Conservation (phyloP, 2,888 invertebrate genomes). For the Eueremaeus valkanovi region DNA sequence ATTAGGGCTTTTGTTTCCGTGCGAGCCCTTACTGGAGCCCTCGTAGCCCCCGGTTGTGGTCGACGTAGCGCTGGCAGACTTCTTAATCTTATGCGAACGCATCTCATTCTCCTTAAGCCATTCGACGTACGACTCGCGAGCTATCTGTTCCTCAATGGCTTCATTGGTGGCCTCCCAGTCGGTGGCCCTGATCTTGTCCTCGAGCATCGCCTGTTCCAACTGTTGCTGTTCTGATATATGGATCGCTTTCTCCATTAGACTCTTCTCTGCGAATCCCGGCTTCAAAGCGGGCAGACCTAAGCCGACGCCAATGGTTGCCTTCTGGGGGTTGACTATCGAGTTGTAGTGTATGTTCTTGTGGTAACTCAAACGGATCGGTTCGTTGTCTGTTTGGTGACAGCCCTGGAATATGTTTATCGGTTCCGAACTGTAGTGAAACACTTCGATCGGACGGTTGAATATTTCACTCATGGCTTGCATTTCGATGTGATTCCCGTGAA, state of each 20-base stretch:
- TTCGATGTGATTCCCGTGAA: slow-evolving; percentile 85
- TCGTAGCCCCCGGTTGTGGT: not conserved
- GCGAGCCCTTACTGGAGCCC: not conserved
- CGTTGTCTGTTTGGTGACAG: slow-evolving; percentile 65
- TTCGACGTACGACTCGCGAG: slow-evolving; percentile 76
- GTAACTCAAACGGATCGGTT: slow-evolving; percentile 77
- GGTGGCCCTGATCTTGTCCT: slow-evolving; percentile 80
- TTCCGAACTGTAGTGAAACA: slow-evolving; percentile 73
- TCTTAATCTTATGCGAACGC: slow-evolving; percentile 46
- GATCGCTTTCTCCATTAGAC: slow-evolving; percentile 68
- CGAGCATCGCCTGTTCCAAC: slow-evolving; percentile 81
- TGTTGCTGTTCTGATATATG: slow-evolving; percentile 72
- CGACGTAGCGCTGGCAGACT: slow-evolving; percentile 12
- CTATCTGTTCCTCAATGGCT: slow-evolving; percentile 78
- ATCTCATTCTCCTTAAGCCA: slow-evolving; percentile 67
- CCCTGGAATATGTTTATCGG: slow-evolving; percentile 83
- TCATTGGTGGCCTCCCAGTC: slow-evolving; percentile 90
- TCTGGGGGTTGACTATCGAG: slow-evolving; percentile 78
- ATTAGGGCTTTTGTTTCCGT: slow-evolving; percentile 27
- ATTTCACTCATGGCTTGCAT: slow-evolving; percentile 86
- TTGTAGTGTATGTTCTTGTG: slow-evolving; percentile 83
- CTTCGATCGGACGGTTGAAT: slow-evolving; percentile 79
- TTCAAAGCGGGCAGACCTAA: slow-evolving; percentile 75
- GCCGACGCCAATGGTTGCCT: slow-evolving; percentile 71
- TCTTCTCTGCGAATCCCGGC: slow-evolving; percentile 66